Base-by-base conservation (phyloP, 2,113 vertebrate species). In the Corythaeola cristata region DNA sequence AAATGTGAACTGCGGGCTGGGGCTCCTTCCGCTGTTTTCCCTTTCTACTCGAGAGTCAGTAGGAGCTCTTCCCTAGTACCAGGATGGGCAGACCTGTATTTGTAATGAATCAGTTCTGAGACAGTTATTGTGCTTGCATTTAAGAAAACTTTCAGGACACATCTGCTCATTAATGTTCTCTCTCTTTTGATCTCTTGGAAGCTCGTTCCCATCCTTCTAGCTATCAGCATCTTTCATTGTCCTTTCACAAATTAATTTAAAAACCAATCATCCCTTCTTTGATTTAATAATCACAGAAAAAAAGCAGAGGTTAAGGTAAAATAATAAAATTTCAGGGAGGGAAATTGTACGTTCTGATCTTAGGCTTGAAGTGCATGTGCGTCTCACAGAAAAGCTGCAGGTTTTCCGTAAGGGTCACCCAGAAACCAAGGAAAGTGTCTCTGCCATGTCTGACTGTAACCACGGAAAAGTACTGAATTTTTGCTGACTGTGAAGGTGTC, bases 221-320 rank as follows among this genome's bases (percentile, higher is more conserved):
- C 37, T 30, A 90, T 82, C 78, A 92, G 9, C n/a, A 47, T 94
- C 59, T 92, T 93, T 66, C 68, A 44, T 30, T 90, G 37, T 77
- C 60, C 52, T 80, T 86, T 93, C 44, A 66, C 67, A 92, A 92
- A 93, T 94, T 72, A 49, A 63, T 77, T 95, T 83, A 88, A 83
- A 95, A 94, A 39, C 5, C 23, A 66, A 22, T 93, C 12, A 37
- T 63, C 55, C 32, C 6, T 50, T 88, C 47, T 86, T 90, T 94
- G n/a, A 90, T 94, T 77, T 84, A 88, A 79, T 93, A 66, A 93
- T 82, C 24, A 41, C 39, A 35, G 37, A 39, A 10, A 45, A 83
- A 53, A 21, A 23, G 3, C 49, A 83, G 84, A 56, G 15, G 27
- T 64, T 66, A 82, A 79, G 49, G 6, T 91, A 69, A 88, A 89